These are phyloP conservation scores for Plebejus melissa DNA, from an alignment of 2,888 invertebrate genomes.

Conservation along the genomic window DNA sequence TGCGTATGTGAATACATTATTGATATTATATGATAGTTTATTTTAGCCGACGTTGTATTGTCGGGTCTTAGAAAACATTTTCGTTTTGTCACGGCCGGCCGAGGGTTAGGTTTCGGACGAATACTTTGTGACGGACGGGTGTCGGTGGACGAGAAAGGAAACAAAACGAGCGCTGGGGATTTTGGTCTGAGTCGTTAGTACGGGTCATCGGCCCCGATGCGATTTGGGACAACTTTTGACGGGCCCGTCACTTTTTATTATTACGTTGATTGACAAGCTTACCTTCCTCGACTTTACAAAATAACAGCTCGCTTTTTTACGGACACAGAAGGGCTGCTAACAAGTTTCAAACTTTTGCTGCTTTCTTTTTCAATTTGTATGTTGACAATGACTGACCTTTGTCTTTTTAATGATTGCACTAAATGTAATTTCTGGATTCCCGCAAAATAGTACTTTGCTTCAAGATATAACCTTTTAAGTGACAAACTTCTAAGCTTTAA, in stretches of 20 bases:
- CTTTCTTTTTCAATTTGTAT: constrained; percentile 4
- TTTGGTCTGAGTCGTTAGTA: constrained; percentile 74
- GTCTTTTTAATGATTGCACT: neutral
- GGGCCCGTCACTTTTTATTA: constrained; percentile 67
- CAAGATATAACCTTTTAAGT: neutral
- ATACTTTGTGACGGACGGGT: constrained; percentile 47
- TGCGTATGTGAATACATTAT: constrained; percentile 68
- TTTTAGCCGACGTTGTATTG: constrained; percentile 61
- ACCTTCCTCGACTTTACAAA: constrained; percentile 14
- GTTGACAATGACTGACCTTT: neutral
- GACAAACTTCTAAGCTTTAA: constrained; percentile 1
- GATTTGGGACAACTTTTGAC: constrained; percentile 77
- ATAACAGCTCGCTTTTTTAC: constrained; percentile 27
- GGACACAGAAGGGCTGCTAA: constrained; percentile 19
- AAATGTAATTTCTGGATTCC: neutral
- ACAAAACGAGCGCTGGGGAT: constrained; percentile 62
- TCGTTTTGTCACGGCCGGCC: constrained; percentile 45
- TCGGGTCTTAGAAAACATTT: constrained; percentile 53
- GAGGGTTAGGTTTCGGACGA: constrained; percentile 46
- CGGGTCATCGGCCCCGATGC: constrained; percentile 75
- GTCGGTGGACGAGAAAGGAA: constrained; percentile 42
- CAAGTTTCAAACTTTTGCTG: constrained; percentile 20
- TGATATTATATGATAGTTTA: constrained; percentile 79
- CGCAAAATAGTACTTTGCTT: neutral
- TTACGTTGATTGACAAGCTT: constrained; percentile 66